Evolutionary conservation across 2,888 invertebrate species (phyloP), one percentile per base, ranked within the genome.

Genomic region (Autographa gamma): DNA sequence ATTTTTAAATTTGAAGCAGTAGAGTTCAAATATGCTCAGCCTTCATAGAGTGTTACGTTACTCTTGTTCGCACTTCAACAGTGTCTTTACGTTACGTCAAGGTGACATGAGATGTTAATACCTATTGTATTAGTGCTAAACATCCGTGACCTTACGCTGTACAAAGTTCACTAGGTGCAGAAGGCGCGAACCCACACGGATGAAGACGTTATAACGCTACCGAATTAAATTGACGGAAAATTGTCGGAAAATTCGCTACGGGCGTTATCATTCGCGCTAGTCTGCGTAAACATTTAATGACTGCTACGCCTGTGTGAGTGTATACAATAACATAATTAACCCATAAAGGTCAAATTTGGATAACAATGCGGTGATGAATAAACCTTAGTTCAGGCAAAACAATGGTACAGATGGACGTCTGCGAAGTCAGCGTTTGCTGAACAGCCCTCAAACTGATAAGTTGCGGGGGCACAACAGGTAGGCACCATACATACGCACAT

Each of bases 21-120:
- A 91, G 86, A 86, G 90, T 89, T 85, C 80, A 88, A 84, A 85
- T 83, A 76, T 60, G 60, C 25, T 71, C 64, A 66, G 65, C 56
- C 4, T 19, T 54, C 19, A n/a, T 32, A 63, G 63, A 68, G 66
- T 69, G 74, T 88, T 91, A 84, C 41, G 83, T 65, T 83, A 68
- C 83, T 89, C 77, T 83, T 65, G 63, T 64, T 70, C 66, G 66
- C 38, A 63, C 60, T 77, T 84, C 84, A 87, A 90, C 89, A 89
- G 90, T 91, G 91, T 92, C 90, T 91, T 91, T 91, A 84, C 89
- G 89, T 90, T 93, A 92, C 93, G 92, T 93, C 95, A 95, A 95
- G 95, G 95, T 94, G 95, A 95, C 93, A 94, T 87, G 91, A 90
- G 92, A 92, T 93, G 93, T 92, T 94, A 94, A 94, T 93, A 89